phyloP scores from a whole-genome alignment of 2,113 vertebrate species.

The Alligator mississippiensis region DNA sequence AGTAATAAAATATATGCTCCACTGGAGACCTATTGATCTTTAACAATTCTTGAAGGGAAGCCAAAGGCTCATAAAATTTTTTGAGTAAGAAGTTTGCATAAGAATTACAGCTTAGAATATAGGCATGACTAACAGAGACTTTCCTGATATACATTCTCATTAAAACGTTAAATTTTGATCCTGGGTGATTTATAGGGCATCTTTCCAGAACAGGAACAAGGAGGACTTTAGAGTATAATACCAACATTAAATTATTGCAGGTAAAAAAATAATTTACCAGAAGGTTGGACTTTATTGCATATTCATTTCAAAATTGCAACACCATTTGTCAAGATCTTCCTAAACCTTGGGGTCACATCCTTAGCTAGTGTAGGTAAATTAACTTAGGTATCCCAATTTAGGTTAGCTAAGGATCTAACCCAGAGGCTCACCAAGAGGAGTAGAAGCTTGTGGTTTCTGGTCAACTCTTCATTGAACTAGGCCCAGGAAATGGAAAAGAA shows the following conservation, averaged over 20 bases:
- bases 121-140: background rate
- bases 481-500: background rate
- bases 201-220: background rate
- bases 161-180: slow-evolving; percentile 15
- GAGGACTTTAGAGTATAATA: background rate
- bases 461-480: background rate
- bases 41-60: slow-evolving; percentile 51
- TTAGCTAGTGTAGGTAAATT: background rate
- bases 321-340: background rate
- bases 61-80: slow-evolving; percentile 51
- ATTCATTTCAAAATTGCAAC: background rate
- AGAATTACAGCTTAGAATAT: slow-evolving; percentile 46
- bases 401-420: background rate
- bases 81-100: slow-evolving; percentile 52
- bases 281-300: background rate
- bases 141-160: background rate
- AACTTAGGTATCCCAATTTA: background rate
- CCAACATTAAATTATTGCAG: background rate
- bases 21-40: slow-evolving; percentile 51
- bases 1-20: slow-evolving; percentile 54
- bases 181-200: background rate
- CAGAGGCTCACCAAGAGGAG: background rate
- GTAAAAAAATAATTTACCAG: background rate
- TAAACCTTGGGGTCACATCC: background rate
- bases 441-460: background rate